A percentile compares a stretch with the other conserved stretches of the same genome.
Conservation (phyloP, 1,140 invertebrate genomes). For the Bacillus rossius region DNA sequence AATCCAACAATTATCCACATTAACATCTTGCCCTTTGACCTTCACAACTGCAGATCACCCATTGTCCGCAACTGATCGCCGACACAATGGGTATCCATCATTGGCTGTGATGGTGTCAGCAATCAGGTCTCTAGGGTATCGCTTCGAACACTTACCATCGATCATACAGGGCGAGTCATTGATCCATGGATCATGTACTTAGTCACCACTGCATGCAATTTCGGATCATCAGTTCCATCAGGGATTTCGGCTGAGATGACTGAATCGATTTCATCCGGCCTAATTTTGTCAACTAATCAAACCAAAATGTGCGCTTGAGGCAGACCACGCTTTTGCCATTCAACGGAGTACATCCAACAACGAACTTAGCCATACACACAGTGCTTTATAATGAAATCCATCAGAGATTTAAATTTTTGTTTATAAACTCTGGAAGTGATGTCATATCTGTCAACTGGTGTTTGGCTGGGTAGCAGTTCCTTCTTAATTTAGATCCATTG, state of each 20-base stretch:
- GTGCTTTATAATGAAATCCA: conserved; percentile 32
- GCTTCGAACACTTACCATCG: conserved; percentile 37
- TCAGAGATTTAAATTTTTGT: conserved; percentile 41
- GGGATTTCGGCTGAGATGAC: conserved; percentile 20
- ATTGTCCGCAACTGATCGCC: conserved; percentile 25
- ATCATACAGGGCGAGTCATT: conserved; percentile 35
- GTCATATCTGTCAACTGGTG: conserved; percentile 38
- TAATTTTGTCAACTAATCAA: conserved; percentile 23
- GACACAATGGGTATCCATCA: conserved; percentile 41
- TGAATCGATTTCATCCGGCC: conserved; percentile 21
- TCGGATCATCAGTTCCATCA: conserved; percentile 14
- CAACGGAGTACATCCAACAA: conserved; percentile 40
- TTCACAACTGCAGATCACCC: too few species aligned
- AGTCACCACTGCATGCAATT: conserved; percentile 23
- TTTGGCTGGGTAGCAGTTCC: conserved; percentile 31
- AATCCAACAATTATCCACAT: conserved; percentile 36
- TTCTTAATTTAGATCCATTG: conserved; percentile 38
- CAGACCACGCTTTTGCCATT: conserved; percentile 48
- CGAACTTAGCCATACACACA: conserved; percentile 32
- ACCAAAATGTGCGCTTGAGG: conserved; percentile 38
- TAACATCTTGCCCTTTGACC: conserved; percentile 9
- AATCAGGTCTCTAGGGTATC: conserved; percentile 33
- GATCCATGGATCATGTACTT: conserved; percentile 38
- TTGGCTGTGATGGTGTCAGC: conserved; percentile 29
- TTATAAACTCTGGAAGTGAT: conserved; percentile 43